These are phyloP conservation scores for Ariolimax columbianus DNA, from an alignment of 2,888 invertebrate genomes.

Conservation along the genomic window DNA sequence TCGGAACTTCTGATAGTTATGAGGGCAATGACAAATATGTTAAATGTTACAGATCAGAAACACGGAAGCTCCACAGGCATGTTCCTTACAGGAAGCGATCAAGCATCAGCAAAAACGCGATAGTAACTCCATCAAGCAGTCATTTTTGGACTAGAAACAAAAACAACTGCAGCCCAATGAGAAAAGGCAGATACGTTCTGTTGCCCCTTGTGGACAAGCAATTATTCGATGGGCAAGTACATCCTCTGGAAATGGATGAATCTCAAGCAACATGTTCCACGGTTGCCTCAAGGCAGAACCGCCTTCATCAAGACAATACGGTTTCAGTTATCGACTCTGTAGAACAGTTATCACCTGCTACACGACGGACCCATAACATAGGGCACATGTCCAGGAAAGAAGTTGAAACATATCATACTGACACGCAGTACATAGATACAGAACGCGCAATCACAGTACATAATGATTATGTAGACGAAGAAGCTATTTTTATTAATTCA, in stretches of 20 bases:
- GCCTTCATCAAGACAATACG: background rate
- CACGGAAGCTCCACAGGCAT: slow-evolving; percentile 17
- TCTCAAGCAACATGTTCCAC: background rate
- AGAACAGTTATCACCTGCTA: too few relatives aligned
- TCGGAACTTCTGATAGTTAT: background rate
- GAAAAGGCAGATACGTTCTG: slow-evolving; percentile 11
- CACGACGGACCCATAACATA: too few relatives aligned
- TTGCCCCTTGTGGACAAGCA: slow-evolving; percentile 20
- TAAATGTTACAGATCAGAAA: background rate
- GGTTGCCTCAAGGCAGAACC: background rate
- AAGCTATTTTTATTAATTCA: too few relatives aligned
- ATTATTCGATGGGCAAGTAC: background rate
- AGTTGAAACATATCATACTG: background rate
- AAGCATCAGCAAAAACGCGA: background rate
- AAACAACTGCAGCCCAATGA: slow-evolving; percentile 47
- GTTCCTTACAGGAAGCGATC: slow-evolving; percentile 29
- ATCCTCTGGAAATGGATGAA: background rate
- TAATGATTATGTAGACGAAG: too few relatives aligned
- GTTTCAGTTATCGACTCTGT: background rate
- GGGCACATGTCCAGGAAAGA: too few relatives aligned
- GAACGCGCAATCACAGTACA: too few relatives aligned
- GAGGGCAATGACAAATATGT: slow-evolving; percentile 10
- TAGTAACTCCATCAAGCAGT: background rate
- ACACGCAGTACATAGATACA: background rate
- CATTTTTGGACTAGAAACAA: slow-evolving; percentile 23